A percentile compares a stretch with the other conserved stretches of the same genome.
Conservation (phyloP, 2,113 vertebrate species). For the Pterocles burchelli region DNA sequence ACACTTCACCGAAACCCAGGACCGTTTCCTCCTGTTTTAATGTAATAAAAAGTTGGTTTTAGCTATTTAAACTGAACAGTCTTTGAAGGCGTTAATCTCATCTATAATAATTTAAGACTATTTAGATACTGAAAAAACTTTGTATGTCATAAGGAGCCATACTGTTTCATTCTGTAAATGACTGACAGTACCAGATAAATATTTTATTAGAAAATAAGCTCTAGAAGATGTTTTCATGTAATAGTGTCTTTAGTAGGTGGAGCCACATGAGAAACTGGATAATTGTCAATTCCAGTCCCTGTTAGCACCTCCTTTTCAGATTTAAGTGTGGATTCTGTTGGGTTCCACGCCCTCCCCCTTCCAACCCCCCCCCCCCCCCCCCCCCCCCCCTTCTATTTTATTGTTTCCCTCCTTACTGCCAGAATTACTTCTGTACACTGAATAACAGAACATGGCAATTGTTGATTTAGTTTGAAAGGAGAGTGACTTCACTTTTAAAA, state of each 20-base stretch:
- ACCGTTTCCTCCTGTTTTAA: neutral
- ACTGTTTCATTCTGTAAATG: neutral
- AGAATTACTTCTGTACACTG: neutral
- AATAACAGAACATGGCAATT: neutral
- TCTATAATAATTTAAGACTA: neutral
- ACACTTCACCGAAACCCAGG: neutral
- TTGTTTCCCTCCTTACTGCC: neutral
- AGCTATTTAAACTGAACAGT: neutral
- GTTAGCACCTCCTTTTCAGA: neutral
- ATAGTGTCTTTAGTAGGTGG: neutral
- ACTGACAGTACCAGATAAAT: neutral
- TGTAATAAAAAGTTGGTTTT: neutral
- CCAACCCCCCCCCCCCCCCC: rapidly evolving
- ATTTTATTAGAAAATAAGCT: neutral
- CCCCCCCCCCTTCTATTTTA: neutral
- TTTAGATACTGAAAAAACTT: neutral
- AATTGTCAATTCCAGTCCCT: neutral
- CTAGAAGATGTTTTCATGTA: neutral
- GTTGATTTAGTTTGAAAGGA: slow-evolving; percentile 1
- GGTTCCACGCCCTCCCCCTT: no score
- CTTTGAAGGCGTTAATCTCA: neutral
- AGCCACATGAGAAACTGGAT: neutral
- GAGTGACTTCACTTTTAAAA: slow-evolving; percentile 2
- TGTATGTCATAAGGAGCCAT: neutral
- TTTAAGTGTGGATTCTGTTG: neutral